A percentile compares a stretch with the other conserved stretches of the same genome.
Conservation (phyloP, 1,140 invertebrate species). For the Aphelenchoides fujianensis region DNA sequence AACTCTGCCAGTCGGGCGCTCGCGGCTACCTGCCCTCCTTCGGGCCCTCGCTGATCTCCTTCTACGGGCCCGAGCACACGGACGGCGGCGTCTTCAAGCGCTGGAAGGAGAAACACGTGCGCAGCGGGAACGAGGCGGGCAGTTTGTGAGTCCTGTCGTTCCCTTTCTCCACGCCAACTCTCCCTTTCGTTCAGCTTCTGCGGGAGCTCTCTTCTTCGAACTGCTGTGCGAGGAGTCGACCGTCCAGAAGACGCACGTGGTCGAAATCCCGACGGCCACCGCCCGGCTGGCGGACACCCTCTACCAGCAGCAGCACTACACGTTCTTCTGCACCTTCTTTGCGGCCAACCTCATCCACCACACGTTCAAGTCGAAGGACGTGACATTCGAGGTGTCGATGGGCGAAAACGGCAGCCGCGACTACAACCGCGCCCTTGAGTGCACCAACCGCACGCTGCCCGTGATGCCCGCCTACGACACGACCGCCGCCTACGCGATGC, state of each 20-base stretch:
- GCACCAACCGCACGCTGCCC: conserved; percentile 45
- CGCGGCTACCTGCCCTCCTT: conserved; percentile 47
- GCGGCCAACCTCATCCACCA: conserved; percentile 49
- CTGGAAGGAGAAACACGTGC: conserved; percentile 20
- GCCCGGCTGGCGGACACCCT: conserved; percentile 26
- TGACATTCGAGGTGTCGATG: conserved; percentile 48
- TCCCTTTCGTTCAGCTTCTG: conserved; percentile 40
- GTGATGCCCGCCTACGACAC: conserved; percentile 52
- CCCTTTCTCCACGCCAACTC: background rate
- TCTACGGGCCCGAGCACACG: conserved; percentile 43
- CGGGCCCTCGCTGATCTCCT: conserved; percentile 48
- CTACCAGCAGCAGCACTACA: conserved; percentile 30
- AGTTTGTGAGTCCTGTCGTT: background rate
- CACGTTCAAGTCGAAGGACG: conserved; percentile 44
- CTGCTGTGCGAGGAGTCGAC: conserved; percentile 37
- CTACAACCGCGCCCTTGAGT: conserved; percentile 28
- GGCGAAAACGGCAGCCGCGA: conserved; percentile 45
- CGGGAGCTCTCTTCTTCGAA: conserved; percentile 34
- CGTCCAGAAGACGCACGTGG: conserved; percentile 19
- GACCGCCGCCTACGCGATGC: conserved; percentile 47
- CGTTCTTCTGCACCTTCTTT: conserved; percentile 46
- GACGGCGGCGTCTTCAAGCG: conserved; percentile 8
- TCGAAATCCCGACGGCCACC: conserved; percentile 9
- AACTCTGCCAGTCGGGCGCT: conserved; percentile 42
- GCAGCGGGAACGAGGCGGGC: conserved; percentile 29